Evolutionary conservation across 2,113 vertebrate genomes (phyloP), one percentile per base, ranked within the genome.

Genomic region (Gambusia affinis): DNA sequence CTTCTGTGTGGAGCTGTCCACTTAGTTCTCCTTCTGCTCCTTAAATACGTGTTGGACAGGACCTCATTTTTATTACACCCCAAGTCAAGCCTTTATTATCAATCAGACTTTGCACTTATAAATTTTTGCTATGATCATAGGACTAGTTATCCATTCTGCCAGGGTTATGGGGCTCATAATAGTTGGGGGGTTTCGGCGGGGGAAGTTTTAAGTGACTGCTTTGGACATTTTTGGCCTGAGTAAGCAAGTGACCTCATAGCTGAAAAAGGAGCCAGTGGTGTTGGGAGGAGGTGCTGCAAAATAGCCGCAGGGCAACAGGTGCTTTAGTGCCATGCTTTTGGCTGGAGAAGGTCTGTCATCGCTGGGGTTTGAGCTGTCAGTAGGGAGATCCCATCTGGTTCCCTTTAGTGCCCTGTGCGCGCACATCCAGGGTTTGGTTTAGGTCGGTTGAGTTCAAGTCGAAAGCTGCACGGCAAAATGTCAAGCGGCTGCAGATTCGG

Each of bases 301-400:
- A 72, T 76, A 73, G 77, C 73, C 47, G 62, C 8, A 15, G 72
- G 64, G 89, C 64, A 93, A 93, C 94, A 95, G 95, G 93, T 95
- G 94, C 82, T 84, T 68, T 70, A 35, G 81, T 92, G 93, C 86
- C 91, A 88, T 73, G 57, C 68, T 89, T 79, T 91, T 88, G 67
- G 83, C 80, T 87, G 77, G 83, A 93, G 86, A 76, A 37, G 0
- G 51, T 84, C 91, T 93, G 87, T 92, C 91, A 90, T 85, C 76
- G 15, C 81, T 70, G 0, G 4, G 61, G 64, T 82, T 83, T 67
- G 0, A 2, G 63, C n/a, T 82, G 85, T 91, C 81, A 85, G 70
- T 54, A 87, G 88, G 66, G 69, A 79, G 60, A 60, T 72, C 61
- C 79, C 93, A 92, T 86, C 88, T 94, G 93, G 80, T 93, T 91